Conservation (phyloP, 2,888 invertebrate genomes). For the Hirtodrosophila trivittata region DNA sequence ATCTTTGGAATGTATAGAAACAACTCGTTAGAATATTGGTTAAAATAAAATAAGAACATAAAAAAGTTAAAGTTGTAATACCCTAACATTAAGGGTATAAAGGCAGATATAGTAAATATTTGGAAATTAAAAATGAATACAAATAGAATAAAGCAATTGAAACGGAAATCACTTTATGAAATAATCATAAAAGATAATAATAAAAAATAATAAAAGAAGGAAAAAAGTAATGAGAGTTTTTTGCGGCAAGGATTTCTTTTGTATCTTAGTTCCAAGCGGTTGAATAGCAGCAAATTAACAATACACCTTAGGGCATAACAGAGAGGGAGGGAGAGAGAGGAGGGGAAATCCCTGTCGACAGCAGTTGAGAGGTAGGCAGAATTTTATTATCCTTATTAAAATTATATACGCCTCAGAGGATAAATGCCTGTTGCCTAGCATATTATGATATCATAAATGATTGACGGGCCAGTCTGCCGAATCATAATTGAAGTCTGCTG, state of each 20-base stretch:
- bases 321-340: neutral
- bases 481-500: slow-evolving; percentile 32
- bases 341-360: slow-evolving; percentile 20
- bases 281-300: slow-evolving; percentile 44
- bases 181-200: slow-evolving; percentile 19
- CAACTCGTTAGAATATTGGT: too few species aligned
- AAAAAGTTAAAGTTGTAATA: too few species aligned
- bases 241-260: slow-evolving; percentile 48
- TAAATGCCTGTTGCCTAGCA: slow-evolving; percentile 45
- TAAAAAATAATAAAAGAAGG: slow-evolving; percentile 19
- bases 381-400: slow-evolving; percentile 65
- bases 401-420: slow-evolving; percentile 62
- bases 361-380: slow-evolving; percentile 39
- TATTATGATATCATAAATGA: slow-evolving; percentile 68
- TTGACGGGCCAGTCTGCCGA: slow-evolving; percentile 60
- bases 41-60: too few species aligned
- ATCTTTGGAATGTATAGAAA: too few species aligned
- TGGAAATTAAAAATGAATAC: neutral
- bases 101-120: slow-evolving; percentile 1
- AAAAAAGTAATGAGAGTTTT: slow-evolving; percentile 25
- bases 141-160: slow-evolving; percentile 14
- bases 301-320: slow-evolving; percentile 42
- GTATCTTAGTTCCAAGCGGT: slow-evolving; percentile 43
- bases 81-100: too few species aligned
- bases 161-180: slow-evolving; percentile 39